Base-by-base conservation (phyloP, 2,797 vertebrate species). In the Oreonectes daqikongensis region DNA sequence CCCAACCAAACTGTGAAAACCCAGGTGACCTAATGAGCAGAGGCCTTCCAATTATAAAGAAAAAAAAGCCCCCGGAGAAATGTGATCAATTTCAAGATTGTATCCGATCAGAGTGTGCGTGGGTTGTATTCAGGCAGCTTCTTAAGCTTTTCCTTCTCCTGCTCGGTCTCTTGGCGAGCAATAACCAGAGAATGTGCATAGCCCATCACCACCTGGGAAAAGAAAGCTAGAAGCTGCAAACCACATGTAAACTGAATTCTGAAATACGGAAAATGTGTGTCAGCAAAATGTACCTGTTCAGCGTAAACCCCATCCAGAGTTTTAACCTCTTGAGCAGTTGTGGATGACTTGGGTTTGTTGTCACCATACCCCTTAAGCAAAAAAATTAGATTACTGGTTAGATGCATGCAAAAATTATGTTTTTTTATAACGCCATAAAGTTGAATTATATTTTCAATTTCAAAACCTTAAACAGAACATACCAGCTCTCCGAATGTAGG, bases 401-500 rank as follows among this genome's bases (percentile, higher is more conserved):
- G 17, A n/a, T 42, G 24, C 32, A n/a, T n/a, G n/a, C n/a, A n/a
- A n/a, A n/a, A n/a, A n/a, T n/a, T n/a, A n/a, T n/a, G 9, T 24
- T 24, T 18, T 42, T 17, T 10, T 38, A 22, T 53, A 22, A 53
- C 4, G 22, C 22, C 22, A 22, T 50, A 11, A 48, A 48, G 32
- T 32, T 3, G 3, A 32, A 3, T 32, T n/a, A n/a, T n/a, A n/a
- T n/a, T n/a, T n/a, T n/a, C n/a, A n/a, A n/a, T n/a, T n/a, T n/a
- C n/a, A n/a, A n/a, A n/a, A n/a, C n/a, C n/a, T n/a, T n/a, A n/a
- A n/a, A 32, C 32, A 32, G 46, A 55, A 60, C 93, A 93, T 86
- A 98, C 97, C 95, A 99, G 89, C 76, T 99, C 97, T 83, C 97
- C 97, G 2, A 95, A 98, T 10, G 97, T 98, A 0, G 97, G 97